Conservation (phyloP, 2,888 invertebrate species). For the Vesta saturnalis region DNA sequence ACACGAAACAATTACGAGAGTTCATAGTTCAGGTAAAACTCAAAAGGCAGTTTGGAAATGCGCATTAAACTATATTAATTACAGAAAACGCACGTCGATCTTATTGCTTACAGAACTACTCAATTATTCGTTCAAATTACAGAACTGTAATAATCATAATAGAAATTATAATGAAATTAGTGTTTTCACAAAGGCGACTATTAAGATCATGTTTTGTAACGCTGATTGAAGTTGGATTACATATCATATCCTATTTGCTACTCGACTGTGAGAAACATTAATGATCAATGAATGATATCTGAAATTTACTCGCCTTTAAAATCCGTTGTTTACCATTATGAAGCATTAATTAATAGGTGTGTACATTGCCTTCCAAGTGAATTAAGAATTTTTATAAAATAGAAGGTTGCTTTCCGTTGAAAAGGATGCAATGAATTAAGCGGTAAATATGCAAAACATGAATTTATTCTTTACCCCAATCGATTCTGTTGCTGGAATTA, state of each 20-base stretch:
- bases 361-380: too few relatives aligned
- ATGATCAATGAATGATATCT: conserved; percentile 17
- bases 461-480: too few relatives aligned
- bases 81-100: conserved; percentile 24
- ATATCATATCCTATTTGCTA: conserved; percentile 26
- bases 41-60: conserved; percentile 23
- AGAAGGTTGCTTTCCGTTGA: too few relatives aligned
- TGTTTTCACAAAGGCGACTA: conserved; percentile 35
- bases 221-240: conserved; percentile 32
- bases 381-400: too few relatives aligned
- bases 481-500: too few relatives aligned
- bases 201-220: conserved; percentile 36
- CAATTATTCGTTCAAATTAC: conserved; percentile 30
- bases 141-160: conserved; percentile 32
- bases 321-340: background rate
- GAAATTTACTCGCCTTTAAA: background rate
- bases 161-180: conserved; percentile 37
- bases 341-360: background rate
- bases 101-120: conserved; percentile 20
- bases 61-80: conserved; percentile 18
- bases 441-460: too few relatives aligned
- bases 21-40: conserved; percentile 27
- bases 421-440: too few relatives aligned
- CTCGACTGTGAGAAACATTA: conserved; percentile 29
- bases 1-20: conserved; percentile 29